Percentiles rank a stretch among this genome's conserved stretches.
Conservation (phyloP, 2,888 invertebrate genomes). For the Napeogenes inachia region DNA sequence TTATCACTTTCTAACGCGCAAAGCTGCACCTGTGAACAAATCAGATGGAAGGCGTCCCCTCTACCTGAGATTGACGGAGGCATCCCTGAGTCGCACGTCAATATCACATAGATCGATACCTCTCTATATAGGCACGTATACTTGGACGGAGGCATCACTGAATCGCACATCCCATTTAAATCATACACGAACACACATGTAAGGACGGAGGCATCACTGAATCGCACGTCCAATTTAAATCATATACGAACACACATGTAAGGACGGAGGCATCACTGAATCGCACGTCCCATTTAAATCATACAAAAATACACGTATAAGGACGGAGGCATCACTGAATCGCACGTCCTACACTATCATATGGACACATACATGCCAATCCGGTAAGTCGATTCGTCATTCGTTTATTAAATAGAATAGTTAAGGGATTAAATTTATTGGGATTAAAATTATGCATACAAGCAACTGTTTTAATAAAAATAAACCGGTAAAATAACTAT, state of each 20-base stretch:
- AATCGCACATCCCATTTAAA: background rate
- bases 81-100: constrained; percentile 1
- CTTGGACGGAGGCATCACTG: constrained; percentile 5
- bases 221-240: background rate
- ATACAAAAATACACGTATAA: too few relatives aligned
- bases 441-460: too few relatives aligned
- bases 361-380: too few relatives aligned
- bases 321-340: too few relatives aligned
- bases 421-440: too few relatives aligned
- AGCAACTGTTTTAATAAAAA: too few relatives aligned
- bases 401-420: too few relatives aligned
- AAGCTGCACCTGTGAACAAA: constrained; percentile 3
- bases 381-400: too few relatives aligned
- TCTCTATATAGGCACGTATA: background rate
- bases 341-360: too few relatives aligned
- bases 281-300: background rate
- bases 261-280: constrained; percentile 1
- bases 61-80: constrained; percentile 1
- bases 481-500: too few relatives aligned
- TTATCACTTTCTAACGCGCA: background rate
- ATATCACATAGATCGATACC: background rate
- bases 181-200: background rate
- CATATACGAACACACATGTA: background rate
- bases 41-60: background rate
- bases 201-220: constrained; percentile 5